Percentiles rank a stretch among this genome's conserved stretches.
These are phyloP conservation scores for Scaptomyza reducta DNA, from an alignment of 2,888 invertebrate genomes.

Conservation along the genomic window DNA sequence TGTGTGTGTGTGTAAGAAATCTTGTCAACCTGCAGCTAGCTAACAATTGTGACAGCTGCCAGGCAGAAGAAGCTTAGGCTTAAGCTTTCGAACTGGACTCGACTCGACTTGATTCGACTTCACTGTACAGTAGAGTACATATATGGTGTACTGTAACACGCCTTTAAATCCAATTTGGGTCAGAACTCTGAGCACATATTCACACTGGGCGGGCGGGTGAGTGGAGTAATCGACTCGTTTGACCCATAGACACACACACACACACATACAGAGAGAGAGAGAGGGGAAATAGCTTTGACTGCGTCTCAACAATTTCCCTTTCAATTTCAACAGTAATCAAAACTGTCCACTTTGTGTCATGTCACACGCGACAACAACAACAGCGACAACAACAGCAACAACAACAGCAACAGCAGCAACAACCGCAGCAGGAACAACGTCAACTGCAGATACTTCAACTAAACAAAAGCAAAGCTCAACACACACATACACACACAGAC, in stretches of 20 bases:
- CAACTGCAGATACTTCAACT: constrained; percentile 60
- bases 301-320: constrained; percentile 72
- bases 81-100: constrained; percentile 29
- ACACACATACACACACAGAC: constrained; percentile 29
- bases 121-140: neutral
- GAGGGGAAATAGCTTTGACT: constrained; percentile 49
- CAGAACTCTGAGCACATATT: constrained; percentile 40
- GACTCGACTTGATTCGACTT: neutral
- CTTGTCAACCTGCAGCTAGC: constrained; percentile 46
- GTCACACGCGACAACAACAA: constrained; percentile 72
- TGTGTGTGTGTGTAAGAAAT: too few species aligned
- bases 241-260: constrained; percentile 60
- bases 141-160: constrained; percentile 21
- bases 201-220: neutral
- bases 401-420: constrained; percentile 25
- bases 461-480: constrained; percentile 57
- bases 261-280: constrained; percentile 19
- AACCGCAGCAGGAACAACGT: constrained; percentile 33
- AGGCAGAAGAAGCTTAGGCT: constrained; percentile 44
- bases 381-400: constrained; percentile 16
- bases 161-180: constrained; percentile 61
- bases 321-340: constrained; percentile 77
- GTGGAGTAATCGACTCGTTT: constrained; percentile 46
- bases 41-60: constrained; percentile 50
- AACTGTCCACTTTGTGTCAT: constrained; percentile 77